Percentiles rank a stretch among this genome's conserved stretches.
These are phyloP conservation scores for Calliopum simillimum DNA, from an alignment of 2,888 invertebrate genomes.

Conservation along the genomic window DNA sequence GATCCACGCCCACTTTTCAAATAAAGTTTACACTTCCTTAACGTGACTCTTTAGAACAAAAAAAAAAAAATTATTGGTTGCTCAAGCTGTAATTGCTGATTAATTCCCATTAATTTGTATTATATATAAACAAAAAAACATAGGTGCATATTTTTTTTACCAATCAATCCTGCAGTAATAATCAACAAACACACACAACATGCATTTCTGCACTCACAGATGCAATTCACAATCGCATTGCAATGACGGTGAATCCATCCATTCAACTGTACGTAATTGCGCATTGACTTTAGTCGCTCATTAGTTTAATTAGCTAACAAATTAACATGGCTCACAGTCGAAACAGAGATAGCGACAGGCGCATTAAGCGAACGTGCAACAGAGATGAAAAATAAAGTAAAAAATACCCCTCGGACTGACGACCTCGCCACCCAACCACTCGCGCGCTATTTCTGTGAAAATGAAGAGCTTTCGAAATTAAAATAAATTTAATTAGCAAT, in stretches of 20 bases:
- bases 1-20: too few relatives aligned
- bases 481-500: constrained; percentile 63
- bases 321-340: constrained; percentile 58
- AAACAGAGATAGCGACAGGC: constrained; percentile 27
- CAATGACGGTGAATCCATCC: constrained; percentile 31
- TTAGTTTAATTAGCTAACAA: constrained; percentile 66
- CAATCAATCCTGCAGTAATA: constrained; percentile 19
- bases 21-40: too few relatives aligned
- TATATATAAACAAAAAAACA: constrained; percentile 5
- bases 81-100: neutral
- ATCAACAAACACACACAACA: constrained; percentile 13
- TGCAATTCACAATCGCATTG: constrained; percentile 12
- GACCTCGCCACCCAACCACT: constrained; percentile 8
- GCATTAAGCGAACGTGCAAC: constrained; percentile 40
- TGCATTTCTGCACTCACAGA: neutral
- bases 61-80: neutral
- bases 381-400: constrained; percentile 6
- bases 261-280: constrained; percentile 47
- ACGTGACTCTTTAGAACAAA: too few relatives aligned
- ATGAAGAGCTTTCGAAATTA: constrained; percentile 37
- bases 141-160: constrained; percentile 19
- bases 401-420: constrained; percentile 12
- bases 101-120: neutral
- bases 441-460: constrained; percentile 2
- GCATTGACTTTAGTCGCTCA: constrained; percentile 66